phyloP scores from a whole-genome alignment of 2,888 invertebrate genomes.

The Dryomyza anilis region DNA sequence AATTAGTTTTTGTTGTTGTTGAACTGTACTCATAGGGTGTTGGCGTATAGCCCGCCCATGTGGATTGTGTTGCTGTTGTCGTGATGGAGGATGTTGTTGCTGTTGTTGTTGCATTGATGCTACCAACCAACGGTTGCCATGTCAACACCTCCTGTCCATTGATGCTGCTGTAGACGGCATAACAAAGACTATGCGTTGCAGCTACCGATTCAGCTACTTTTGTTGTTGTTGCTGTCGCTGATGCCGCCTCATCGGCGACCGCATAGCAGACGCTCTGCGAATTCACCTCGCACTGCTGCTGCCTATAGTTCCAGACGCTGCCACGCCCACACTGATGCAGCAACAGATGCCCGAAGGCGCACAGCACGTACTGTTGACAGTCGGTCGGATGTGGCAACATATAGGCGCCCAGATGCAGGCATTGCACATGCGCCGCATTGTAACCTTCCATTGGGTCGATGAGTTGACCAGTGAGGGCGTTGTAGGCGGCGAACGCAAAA shows the following conservation, averaged over 20 bases:
- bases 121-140: not conserved
- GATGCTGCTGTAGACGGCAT: not conserved
- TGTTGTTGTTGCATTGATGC: not conserved
- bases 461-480: conserved; percentile 41
- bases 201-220: conserved; percentile 4
- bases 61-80: not conserved
- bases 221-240: not conserved
- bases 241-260: conserved; percentile 10
- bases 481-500: conserved; percentile 44
- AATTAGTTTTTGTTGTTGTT: not conserved
- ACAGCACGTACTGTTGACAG: conserved; percentile 53
- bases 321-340: conserved; percentile 52
- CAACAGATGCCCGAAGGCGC: conserved; percentile 54
- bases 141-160: not conserved
- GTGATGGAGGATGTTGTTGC: not conserved
- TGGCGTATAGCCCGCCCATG: not conserved
- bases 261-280: conserved; percentile 43
- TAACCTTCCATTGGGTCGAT: conserved; percentile 48
- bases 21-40: not conserved
- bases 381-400: conserved; percentile 55
- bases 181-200: not conserved
- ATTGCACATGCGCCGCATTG: conserved; percentile 47
- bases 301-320: conserved; percentile 50
- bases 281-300: conserved; percentile 46
- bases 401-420: conserved; percentile 54